Evolutionary conservation across 92 coral and sea anemone species (phyloP), one percentile per base, ranked within the genome.

Genomic region (Hydrozoanthus gracilis): DNA sequence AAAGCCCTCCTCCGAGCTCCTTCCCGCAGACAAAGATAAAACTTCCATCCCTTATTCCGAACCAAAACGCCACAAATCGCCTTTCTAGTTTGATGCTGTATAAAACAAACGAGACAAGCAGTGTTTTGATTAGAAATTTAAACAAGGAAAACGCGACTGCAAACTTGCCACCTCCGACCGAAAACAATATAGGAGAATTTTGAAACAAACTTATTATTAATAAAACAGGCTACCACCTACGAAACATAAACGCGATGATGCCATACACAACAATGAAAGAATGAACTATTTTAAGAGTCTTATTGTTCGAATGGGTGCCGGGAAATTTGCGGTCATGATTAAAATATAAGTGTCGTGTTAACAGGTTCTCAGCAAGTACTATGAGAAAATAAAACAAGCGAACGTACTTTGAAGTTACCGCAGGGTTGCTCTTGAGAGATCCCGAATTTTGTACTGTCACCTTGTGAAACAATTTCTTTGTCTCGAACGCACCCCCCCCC

Each of bases 341-440:
- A 27, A 39, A 77, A 16, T 27, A 55, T 55, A 77, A 55, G 49
- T 56, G 66, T 77, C 82, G 44, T 13, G 35, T 77, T 5, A 46
- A 77, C 85, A 80, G 85, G 85, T 80, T 46, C 74, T 68, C 20
- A 54, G 51, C 85, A 80, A 80, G 85, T 80, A 65, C 74, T 65
- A 14, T n/a, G 47, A 48, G 18, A 79, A 62, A 66, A 64, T 45
- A 66, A 80, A 15, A 65, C 20, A 16, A 51, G 13, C 10, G 0
- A 62, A 47, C 10, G 46, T 49, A 17, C 85, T 65, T 80, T 80
- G 74, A 80, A 64, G n/a, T 80, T 80, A 11, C 74, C 85, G 84
- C 72, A 27, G 56, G 10, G 47, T 79, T 66, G 14, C 11, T 12
- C 18, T 27, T n/a, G 9, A 10, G 65, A 65, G 74, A 48, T 56